Base-by-base conservation (phyloP, 2,797 vertebrate species). In the Scolopax rusticola region DNA sequence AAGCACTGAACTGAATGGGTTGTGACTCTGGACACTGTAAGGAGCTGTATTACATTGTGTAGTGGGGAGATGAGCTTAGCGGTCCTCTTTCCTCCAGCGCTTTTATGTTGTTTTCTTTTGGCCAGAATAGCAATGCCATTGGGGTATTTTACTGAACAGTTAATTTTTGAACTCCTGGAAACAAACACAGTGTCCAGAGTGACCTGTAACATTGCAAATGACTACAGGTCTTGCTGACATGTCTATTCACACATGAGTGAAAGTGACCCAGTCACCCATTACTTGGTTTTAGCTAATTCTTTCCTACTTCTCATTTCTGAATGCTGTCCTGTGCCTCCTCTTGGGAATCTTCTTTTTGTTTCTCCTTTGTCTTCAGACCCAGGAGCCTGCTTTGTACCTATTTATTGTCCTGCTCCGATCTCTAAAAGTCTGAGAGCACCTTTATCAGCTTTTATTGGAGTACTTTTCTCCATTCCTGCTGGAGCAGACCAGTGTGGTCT, bases 381-480 rank as follows among this genome's bases (percentile, higher is more conserved):
- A 50, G 48, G 36, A 84, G 17, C 40, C 32, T 63, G 28, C n/a
- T 81, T 86, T 59, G 47, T 81, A 32, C 6, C 21, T 69, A 7
- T 45, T 69, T 71, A 28, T 40, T 51, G 13, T 65, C 27, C 32
- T 1, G 0, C 9, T 76, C 3, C 16, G 47, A 0, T 12, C n/a
- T 92, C 75, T 74, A 25, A 56, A 77, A 75, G 10, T 43, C 60
- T 64, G 57, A 74, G 43, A 83, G 18, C 8, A 41, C 11, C 16
- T 71, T 64, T 64, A 3, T 87, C 28, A 32, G 0, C 9, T 77
- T 83, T 80, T 54, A 50, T 74, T 3, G 0, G 4, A 13, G 5
- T 56, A 51, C 10, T 93, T 82, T 41, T 18, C n/a, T 63, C 30
- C 8, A 8, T 69, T 81, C 16, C 36, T 56, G 16, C 28, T 48